These are phyloP conservation scores for Pterois miles DNA, from an alignment of 2,797 vertebrate species.

Conservation along the genomic window DNA sequence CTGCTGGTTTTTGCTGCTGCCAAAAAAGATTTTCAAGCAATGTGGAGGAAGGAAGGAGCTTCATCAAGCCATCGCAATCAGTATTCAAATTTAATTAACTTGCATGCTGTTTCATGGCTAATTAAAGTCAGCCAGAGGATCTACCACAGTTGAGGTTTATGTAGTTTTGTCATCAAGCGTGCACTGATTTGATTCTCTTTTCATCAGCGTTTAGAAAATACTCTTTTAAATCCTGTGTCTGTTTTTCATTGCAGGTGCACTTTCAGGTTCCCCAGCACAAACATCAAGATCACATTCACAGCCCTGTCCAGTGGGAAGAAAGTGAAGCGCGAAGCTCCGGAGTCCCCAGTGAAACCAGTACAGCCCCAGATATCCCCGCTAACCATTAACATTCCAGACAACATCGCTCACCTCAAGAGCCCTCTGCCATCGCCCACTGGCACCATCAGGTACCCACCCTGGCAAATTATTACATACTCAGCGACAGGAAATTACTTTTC, in stretches of 20 bases:
- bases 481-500: neutral
- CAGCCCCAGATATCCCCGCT: constrained; percentile 96
- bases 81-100: constrained; percentile 32
- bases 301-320: constrained; percentile 92
- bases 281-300: constrained; percentile 98
- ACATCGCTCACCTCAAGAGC: constrained; percentile 96
- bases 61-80: neutral
- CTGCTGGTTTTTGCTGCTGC: neutral
- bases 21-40: neutral
- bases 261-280: constrained; percentile 98
- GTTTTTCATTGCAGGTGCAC: constrained; percentile 87
- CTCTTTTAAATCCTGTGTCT: neutral
- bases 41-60: neutral
- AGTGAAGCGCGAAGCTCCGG: constrained; percentile 89
- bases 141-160: neutral
- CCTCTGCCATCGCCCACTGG: constrained; percentile 96
- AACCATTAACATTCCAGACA: constrained; percentile 99
- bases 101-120: neutral
- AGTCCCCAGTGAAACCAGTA: constrained; percentile 92
- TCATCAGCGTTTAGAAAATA: neutral
- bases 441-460: constrained; percentile 91
- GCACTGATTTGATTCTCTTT: neutral
- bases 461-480: neutral
- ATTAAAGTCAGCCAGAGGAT: constrained; percentile 5
- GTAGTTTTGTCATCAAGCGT: neutral